phyloP scores from a whole-genome alignment of 2,888 invertebrate genomes.

The Chrysolina americana region DNA sequence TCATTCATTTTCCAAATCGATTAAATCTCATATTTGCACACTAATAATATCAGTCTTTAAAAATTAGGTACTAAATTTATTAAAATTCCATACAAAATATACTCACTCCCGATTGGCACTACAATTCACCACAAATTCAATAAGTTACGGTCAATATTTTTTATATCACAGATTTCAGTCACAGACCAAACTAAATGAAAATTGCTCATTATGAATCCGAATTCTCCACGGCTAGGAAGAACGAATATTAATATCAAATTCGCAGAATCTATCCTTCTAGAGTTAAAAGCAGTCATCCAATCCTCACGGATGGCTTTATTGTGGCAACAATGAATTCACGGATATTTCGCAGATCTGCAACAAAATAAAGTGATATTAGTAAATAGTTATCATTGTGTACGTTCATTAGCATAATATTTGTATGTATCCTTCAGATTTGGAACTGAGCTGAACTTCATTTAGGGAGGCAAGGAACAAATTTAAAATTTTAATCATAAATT shows the following conservation, averaged over 20 bases:
- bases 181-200: constrained; percentile 53
- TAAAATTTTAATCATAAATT: neutral
- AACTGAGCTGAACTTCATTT: no score
- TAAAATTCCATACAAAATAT: constrained; percentile 46
- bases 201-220: constrained; percentile 37
- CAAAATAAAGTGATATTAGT: constrained; percentile 36
- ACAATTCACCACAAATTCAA: constrained; percentile 49
- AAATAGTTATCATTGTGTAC: neutral
- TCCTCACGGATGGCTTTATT: constrained; percentile 47
- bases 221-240: constrained; percentile 44
- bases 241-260: constrained; percentile 29
- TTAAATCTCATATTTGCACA: constrained; percentile 49
- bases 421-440: no score
- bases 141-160: constrained; percentile 49
- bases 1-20: constrained; percentile 36
- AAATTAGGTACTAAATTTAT: constrained; percentile 51
- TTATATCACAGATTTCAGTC: constrained; percentile 62
- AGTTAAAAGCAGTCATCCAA: constrained; percentile 46
- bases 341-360: constrained; percentile 51
- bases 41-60: constrained; percentile 58
- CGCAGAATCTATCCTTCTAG: constrained; percentile 44
- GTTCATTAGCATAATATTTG: neutral
- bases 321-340: constrained; percentile 62
- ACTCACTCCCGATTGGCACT: constrained; percentile 52
- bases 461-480: neutral